Conservation (phyloP, 2,888 invertebrate species). For the Omphaloscelis lunosa region DNA sequence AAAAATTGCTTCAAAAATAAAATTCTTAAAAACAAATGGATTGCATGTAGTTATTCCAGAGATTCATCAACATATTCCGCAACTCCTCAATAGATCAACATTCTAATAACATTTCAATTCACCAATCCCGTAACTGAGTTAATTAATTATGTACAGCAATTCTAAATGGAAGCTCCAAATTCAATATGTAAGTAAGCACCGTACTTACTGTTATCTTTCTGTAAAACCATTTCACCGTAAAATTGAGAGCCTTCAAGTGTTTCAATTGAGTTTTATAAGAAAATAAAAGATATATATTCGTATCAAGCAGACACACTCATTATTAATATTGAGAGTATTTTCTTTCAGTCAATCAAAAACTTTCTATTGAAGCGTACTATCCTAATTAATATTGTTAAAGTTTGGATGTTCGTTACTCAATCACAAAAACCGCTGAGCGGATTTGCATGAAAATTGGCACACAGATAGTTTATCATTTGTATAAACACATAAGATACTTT, state of each 20-base stretch:
- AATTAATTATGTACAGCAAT: slow-evolving; percentile 49
- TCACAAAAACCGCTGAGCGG: too few relatives aligned
- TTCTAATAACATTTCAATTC: slow-evolving; percentile 24
- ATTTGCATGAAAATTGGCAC: too few relatives aligned
- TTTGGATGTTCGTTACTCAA: too few relatives aligned
- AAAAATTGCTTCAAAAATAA: not conserved
- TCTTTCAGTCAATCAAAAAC: slow-evolving; percentile 4
- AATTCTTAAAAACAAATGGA: not conserved
- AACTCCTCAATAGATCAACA: not conserved
- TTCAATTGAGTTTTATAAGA: slow-evolving; percentile 25
- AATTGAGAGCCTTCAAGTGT: slow-evolving; percentile 47
- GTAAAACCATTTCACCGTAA: slow-evolving; percentile 59
- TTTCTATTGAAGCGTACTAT: not conserved
- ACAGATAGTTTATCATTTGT: too few relatives aligned
- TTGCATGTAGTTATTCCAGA: not conserved
- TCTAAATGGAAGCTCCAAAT: slow-evolving; percentile 51
- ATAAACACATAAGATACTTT: too few relatives aligned
- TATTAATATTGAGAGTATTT: slow-evolving; percentile 17
- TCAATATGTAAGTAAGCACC: slow-evolving; percentile 47
- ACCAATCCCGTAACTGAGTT: slow-evolving; percentile 47
- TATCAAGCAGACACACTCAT: slow-evolving; percentile 12
- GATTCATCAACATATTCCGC: not conserved
- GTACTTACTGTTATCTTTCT: slow-evolving; percentile 58
- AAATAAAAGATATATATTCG: slow-evolving; percentile 25
- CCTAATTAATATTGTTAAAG: too few relatives aligned